Conservation (phyloP, 2,113 vertebrate genomes). For the Xenotilapia caudafasciata region DNA sequence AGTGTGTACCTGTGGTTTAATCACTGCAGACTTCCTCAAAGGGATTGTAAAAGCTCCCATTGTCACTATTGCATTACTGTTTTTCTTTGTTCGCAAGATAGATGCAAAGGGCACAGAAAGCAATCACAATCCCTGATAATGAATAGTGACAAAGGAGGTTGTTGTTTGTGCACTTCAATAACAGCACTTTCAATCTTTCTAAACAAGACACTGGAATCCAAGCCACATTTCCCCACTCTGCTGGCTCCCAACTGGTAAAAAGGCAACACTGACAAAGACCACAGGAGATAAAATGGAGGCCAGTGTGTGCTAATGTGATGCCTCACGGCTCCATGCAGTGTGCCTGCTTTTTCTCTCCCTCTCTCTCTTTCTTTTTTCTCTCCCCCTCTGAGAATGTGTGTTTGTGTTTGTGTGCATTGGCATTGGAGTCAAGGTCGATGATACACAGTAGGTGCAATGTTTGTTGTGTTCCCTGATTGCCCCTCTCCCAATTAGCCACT, state of each 20-base stretch:
- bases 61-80: background rate
- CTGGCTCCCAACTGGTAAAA: slow-evolving; percentile 68
- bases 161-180: background rate
- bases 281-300: slow-evolving; percentile 71
- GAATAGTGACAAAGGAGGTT: background rate
- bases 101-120: background rate
- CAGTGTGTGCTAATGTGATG: slow-evolving; percentile 67
- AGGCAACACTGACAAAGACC: slow-evolving; percentile 72
- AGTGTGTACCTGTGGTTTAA: background rate
- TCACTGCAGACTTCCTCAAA: background rate
- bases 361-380: slow-evolving; percentile 63
- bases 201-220: slow-evolving; percentile 8
- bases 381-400: slow-evolving; percentile 61
- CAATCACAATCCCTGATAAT: background rate
- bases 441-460: slow-evolving; percentile 74
- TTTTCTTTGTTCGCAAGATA: background rate
- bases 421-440: slow-evolving; percentile 69
- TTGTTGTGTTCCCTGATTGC: slow-evolving; percentile 69
- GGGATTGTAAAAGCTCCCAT: background rate
- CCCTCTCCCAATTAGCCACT: slow-evolving; percentile 75
- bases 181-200: background rate
- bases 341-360: slow-evolving; percentile 50
- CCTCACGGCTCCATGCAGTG: slow-evolving; percentile 60
- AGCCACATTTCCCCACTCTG: slow-evolving; percentile 32
- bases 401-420: slow-evolving; percentile 56